These are phyloP conservation scores for Sebastolobus altivelis DNA, from an alignment of 2,797 vertebrate species.

Conservation along the genomic window DNA sequence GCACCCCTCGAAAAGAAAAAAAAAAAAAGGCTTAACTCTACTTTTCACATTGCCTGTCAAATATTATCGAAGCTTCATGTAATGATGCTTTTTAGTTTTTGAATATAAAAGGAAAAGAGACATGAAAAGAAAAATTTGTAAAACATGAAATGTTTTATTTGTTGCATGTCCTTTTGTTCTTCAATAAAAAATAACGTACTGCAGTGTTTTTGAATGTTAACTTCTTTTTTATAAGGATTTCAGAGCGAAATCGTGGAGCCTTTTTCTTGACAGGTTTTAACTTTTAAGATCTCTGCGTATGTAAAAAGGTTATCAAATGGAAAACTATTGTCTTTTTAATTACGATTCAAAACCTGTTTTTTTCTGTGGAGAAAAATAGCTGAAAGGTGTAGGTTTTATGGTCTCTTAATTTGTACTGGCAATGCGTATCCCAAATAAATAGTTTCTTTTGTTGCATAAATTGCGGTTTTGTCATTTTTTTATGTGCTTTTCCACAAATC, in stretches of 20 bases:
- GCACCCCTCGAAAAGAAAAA: constrained; percentile 29
- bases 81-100: constrained; percentile 88
- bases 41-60: constrained; percentile 83
- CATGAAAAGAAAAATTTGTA: constrained; percentile 83
- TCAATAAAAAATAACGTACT: constrained; percentile 89
- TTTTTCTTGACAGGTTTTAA: constrained; percentile 90
- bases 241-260: constrained; percentile 84
- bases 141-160: constrained; percentile 90
- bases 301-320: constrained; percentile 84
- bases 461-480: constrained; percentile 61
- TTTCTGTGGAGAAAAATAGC: constrained; percentile 90
- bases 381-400: constrained; percentile 94
- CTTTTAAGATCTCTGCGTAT: constrained; percentile 91
- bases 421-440: constrained; percentile 98
- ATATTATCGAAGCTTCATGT: constrained; percentile 85
- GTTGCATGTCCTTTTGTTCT: constrained; percentile 90
- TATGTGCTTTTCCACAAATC: not conserved
- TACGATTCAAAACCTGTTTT: constrained; percentile 87
- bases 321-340: constrained; percentile 91
- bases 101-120: constrained; percentile 79
- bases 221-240: constrained; percentile 86
- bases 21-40: constrained; percentile 65
- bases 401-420: constrained; percentile 97
- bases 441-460: constrained; percentile 93
- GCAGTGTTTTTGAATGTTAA: constrained; percentile 89